Evolutionary conservation across 2,797 vertebrate genomes (phyloP), one percentile per base, ranked within the genome.

Genomic region (Tauraco hartlaubi): DNA sequence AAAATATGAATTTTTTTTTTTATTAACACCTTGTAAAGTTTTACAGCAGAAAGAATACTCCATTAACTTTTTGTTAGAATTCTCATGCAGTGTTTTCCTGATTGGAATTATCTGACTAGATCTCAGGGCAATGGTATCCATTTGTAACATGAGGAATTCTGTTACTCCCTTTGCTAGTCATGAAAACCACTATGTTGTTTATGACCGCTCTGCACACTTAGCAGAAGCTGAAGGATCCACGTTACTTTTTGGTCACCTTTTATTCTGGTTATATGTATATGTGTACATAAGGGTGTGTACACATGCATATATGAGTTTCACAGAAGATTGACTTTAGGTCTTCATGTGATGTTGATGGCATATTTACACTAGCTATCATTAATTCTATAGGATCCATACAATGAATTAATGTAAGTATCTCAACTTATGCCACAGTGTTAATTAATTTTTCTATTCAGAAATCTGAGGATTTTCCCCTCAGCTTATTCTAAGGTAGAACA

Each of bases 381-480:
- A 69, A 62, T 54, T 83, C 43, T 29, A 0, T 88, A 14, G 63
- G 33, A 55, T 68, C 41, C 46, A 18, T 59, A 35, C 29, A 66
- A 39, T 28, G 4, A 75, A 56, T 44, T 83, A n/a, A 25, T 62
- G 3, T 51, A 58, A 56, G 17, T 48, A 67, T 71, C 44, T 86
- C 18, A 73, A 33, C 2, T 71, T 59, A 52, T 1, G 3, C 16
- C 0, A 0, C 29, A 23, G 3, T 31, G 10, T 31, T 83, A 33
- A 69, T 66, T 44, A 26, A 58, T 41, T 74, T 89, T 64, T 64
- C 33, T 68, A 0, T 58, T 62, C 25, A 37, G 43, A 78, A 88
- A 66, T 64, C 1, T 3, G 9, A 8, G 29, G 8, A 9, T 64
- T 49, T 80, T 85, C 23, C 26, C 9, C 21, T 92, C 46, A 37